Conservation (phyloP, 2,888 invertebrate species). For the Timandra comae region DNA sequence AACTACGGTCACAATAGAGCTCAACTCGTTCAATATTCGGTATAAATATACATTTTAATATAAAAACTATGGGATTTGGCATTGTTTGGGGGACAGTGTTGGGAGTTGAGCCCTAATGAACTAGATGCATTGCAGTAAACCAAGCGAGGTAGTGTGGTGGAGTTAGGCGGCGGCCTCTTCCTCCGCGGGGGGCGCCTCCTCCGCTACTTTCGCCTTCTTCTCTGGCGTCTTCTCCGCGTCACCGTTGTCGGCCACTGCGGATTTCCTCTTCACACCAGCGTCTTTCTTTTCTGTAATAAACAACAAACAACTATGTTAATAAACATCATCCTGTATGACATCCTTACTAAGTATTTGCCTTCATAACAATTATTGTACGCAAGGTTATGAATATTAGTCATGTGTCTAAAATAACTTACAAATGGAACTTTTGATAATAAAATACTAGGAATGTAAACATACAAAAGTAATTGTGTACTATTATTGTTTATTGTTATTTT, state of each 20-base stretch:
- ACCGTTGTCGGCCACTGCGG: conserved; percentile 73
- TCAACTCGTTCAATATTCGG: conserved; percentile 56
- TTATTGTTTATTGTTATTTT: no score
- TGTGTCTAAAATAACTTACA: neutral
- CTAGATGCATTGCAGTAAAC: conserved; percentile 74
- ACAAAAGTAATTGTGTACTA: no score
- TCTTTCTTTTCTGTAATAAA: conserved; percentile 68
- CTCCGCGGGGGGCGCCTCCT: conserved; percentile 74
- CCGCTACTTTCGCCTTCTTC: conserved; percentile 83
- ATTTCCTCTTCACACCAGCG: conserved; percentile 83
- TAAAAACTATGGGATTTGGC: conserved; percentile 53
- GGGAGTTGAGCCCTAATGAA: conserved; percentile 67
- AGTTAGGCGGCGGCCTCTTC: conserved; percentile 77
- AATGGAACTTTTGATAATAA: no score
- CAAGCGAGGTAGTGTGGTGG: conserved; percentile 39
- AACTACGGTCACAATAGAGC: conserved; percentile 65
- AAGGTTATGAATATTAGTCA: neutral
- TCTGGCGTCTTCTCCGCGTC: conserved; percentile 80
- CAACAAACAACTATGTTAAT: conserved; percentile 5
- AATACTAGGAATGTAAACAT: neutral
- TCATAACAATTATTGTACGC: neutral
- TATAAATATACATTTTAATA: conserved; percentile 29
- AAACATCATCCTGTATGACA: neutral
- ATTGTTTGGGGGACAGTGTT: conserved; percentile 50
- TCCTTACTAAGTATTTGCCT: no score